Evolutionary conservation across 2,797 vertebrate genomes (phyloP).

Genomic region (Euphonia xanthogaster): DNA sequence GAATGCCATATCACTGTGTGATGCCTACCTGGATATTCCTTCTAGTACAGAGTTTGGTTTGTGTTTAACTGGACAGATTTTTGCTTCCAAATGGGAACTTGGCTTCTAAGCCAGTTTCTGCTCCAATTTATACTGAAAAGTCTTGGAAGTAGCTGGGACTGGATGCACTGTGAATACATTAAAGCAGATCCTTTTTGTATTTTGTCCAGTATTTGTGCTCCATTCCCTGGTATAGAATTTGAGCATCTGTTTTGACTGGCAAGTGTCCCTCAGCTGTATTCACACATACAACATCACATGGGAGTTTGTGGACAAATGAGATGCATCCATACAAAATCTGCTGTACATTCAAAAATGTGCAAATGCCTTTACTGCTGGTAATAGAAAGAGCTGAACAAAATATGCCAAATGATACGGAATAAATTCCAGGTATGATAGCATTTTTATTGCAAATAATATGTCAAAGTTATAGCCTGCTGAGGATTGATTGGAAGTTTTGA

Average conservation of each 20-base stretch:
- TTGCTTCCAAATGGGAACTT: neutral
- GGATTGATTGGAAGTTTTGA: neutral
- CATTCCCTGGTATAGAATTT: neutral
- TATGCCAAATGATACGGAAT: neutral
- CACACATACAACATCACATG: neutral
- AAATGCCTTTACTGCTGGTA: neutral
- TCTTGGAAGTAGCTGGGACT: neutral
- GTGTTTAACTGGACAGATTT: neutral
- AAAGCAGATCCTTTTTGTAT: neutral
- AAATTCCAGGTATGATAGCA: neutral
- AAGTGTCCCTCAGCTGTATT: constrained; percentile 45
- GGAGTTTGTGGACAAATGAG: neutral
- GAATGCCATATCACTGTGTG: neutral
- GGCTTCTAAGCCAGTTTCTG: neutral
- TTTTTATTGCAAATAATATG: neutral
- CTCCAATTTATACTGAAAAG: neutral
- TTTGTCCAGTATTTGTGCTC: neutral
- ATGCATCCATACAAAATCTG: neutral
- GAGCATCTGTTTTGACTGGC: constrained; percentile 40
- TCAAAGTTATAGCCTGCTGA: neutral
- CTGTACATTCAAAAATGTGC: neutral
- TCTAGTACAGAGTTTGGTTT: neutral
- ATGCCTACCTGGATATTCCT: neutral
- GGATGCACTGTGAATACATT: neutral
- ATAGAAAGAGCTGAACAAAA: neutral